A percentile compares a stretch with the other conserved stretches of the same genome.
Conservation (phyloP, 1,140 invertebrate genomes). For the Drosophila elegans region DNA sequence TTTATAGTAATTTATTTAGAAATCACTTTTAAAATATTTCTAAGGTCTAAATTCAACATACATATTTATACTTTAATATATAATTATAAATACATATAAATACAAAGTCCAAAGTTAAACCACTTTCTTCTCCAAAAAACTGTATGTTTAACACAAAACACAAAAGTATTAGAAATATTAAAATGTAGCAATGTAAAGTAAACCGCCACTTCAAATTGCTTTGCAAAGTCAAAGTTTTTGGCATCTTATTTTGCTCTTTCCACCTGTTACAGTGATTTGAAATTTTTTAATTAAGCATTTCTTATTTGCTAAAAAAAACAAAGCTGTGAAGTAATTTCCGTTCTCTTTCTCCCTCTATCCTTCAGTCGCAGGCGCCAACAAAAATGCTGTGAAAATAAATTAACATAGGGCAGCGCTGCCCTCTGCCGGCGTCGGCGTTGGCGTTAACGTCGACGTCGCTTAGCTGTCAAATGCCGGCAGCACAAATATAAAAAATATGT, state of each 20-base stretch:
- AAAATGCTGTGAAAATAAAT: slow-evolving; percentile 69
- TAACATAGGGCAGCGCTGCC: slow-evolving; percentile 68
- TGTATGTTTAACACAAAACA: background rate
- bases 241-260: slow-evolving; percentile 12
- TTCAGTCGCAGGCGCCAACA: slow-evolving; percentile 1
- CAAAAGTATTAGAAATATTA: background rate
- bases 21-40: no score
- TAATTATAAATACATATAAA: no score
- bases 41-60: no score
- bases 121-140: no score
- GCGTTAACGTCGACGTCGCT: slow-evolving; percentile 33
- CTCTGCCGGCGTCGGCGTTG: slow-evolving; percentile 18
- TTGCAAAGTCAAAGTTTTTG: slow-evolving; percentile 4
- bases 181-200: background rate
- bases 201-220: background rate
- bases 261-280: slow-evolving; percentile 30
- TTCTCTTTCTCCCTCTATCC: background rate
- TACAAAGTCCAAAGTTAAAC: no score
- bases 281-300: slow-evolving; percentile 48
- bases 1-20: no score
- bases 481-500: slow-evolving; percentile 77
- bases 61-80: no score
- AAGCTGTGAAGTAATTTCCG: slow-evolving; percentile 50
- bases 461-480: slow-evolving; percentile 79
- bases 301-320: slow-evolving; percentile 37